Percentiles rank a stretch among this genome's conserved stretches.
Conservation (phyloP, 2,888 invertebrate genomes). For the Noctua janthina region DNA sequence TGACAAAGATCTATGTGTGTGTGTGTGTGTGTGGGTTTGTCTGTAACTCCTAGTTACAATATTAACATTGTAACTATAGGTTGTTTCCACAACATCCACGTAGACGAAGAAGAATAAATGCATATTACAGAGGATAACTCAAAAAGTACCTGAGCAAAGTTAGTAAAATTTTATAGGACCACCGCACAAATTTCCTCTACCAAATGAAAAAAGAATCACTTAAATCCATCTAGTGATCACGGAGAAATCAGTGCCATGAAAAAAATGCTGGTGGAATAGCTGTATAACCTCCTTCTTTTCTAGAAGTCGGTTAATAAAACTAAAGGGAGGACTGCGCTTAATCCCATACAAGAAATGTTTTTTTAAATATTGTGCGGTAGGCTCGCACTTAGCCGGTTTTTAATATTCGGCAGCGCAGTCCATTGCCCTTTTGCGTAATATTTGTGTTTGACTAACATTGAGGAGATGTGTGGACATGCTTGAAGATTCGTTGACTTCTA, state of each 20-base stretch:
- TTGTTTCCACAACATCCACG: too few relatives aligned
- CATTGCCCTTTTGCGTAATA: slow-evolving; percentile 43
- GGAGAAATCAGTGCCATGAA: neutral
- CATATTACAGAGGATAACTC: too few relatives aligned
- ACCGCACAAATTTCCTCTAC: too few relatives aligned
- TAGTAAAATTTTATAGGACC: too few relatives aligned
- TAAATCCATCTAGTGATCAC: neutral
- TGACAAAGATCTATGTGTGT: too few relatives aligned
- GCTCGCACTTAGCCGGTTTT: neutral
- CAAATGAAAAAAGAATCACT: neutral
- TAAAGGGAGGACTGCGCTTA: too few relatives aligned
- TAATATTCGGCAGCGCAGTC: slow-evolving; percentile 7
- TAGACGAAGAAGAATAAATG: too few relatives aligned
- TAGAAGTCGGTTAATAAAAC: neutral
- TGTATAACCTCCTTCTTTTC: neutral
- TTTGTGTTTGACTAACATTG: slow-evolving; percentile 34
- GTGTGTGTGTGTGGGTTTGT: too few relatives aligned
- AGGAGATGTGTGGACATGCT: slow-evolving; percentile 50
- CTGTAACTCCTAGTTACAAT: too few relatives aligned
- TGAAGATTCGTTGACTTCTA: slow-evolving; percentile 48
- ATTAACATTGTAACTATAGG: too few relatives aligned
- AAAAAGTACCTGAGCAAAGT: too few relatives aligned
- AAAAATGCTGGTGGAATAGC: too few relatives aligned
- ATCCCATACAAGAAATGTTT: neutral
- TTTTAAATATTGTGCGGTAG: neutral